Evolutionary conservation across 2,888 invertebrate species (phyloP).

Genomic region (Isotomurus palustris): DNA sequence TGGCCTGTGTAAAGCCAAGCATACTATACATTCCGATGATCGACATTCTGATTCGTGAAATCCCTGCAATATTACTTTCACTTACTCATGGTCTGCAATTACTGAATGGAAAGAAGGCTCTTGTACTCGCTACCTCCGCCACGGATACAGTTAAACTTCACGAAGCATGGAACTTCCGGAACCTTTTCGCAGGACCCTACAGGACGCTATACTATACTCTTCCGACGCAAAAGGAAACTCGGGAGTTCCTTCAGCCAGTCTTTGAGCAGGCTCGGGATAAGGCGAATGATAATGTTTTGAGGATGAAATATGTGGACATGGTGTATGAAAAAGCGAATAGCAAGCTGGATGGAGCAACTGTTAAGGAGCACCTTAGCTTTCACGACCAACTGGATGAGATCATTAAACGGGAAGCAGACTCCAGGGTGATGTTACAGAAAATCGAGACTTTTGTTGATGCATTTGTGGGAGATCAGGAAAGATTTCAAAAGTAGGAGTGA

Average conservation of each 20-base stretch:
- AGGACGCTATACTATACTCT: not conserved
- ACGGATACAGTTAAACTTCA: not conserved
- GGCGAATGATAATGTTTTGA: too few species aligned
- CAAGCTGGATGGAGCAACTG: too few species aligned
- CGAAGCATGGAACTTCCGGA: not conserved
- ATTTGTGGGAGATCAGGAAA: too few species aligned
- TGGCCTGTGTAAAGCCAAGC: slow-evolving; percentile 1
- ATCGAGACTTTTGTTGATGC: too few species aligned
- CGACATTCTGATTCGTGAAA: not conserved
- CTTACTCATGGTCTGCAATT: slow-evolving; percentile 1
- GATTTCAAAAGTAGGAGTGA: too few species aligned
- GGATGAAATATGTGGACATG: too few species aligned
- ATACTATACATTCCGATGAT: slow-evolving; percentile 26
- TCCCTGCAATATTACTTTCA: not conserved
- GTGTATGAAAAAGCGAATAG: too few species aligned
- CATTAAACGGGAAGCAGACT: too few species aligned
- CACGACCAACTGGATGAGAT: too few species aligned
- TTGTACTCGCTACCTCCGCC: slow-evolving; percentile 10
- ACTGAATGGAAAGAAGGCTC: slow-evolving; percentile 4
- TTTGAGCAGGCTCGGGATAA: too few species aligned
- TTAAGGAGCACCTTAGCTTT: too few species aligned
- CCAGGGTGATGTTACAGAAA: too few species aligned
- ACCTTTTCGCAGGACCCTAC: not conserved
- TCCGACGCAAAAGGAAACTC: not conserved
- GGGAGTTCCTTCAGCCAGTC: not conserved